phyloP scores from a whole-genome alignment of 2,888 invertebrate species.

The Sipha maydis region DNA sequence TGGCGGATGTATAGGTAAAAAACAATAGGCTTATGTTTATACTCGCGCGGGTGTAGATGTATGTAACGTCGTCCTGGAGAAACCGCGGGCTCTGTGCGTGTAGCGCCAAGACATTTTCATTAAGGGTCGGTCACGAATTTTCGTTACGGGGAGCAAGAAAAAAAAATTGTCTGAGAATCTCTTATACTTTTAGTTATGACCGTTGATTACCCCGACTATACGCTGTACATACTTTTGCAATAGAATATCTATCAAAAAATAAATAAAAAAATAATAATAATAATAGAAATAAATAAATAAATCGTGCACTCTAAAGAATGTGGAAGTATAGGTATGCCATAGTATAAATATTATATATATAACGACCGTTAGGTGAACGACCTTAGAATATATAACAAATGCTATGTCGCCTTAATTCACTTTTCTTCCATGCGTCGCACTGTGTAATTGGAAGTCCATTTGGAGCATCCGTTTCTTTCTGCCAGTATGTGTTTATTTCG shows the following conservation, averaged over 20 bases:
- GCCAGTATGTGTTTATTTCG: background rate
- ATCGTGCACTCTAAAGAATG: constrained; percentile 42
- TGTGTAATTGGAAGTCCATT: constrained; percentile 44
- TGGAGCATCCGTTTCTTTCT: constrained; percentile 39
- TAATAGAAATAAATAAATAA: background rate
- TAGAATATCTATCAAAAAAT: background rate
- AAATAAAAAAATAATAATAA: background rate
- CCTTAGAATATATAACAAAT: constrained; percentile 36
- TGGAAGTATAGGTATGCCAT: background rate
- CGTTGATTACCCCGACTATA: background rate
- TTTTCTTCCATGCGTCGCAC: constrained; percentile 38
- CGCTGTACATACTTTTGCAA: background rate
- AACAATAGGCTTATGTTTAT: background rate
- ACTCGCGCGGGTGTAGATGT: background rate
- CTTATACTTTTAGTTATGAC: background rate
- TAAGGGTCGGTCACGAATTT: background rate
- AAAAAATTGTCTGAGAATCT: background rate
- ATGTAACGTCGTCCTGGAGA: background rate
- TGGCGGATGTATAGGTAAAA: background rate
- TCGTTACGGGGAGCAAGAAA: background rate
- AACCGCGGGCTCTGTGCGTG: background rate
- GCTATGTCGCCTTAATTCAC: constrained; percentile 42
- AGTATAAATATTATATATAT: constrained; percentile 16
- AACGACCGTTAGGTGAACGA: constrained; percentile 57
- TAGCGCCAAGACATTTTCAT: background rate